Conservation (phyloP, 2,888 invertebrate species). For the Ganaspis brasiliensis region DNA sequence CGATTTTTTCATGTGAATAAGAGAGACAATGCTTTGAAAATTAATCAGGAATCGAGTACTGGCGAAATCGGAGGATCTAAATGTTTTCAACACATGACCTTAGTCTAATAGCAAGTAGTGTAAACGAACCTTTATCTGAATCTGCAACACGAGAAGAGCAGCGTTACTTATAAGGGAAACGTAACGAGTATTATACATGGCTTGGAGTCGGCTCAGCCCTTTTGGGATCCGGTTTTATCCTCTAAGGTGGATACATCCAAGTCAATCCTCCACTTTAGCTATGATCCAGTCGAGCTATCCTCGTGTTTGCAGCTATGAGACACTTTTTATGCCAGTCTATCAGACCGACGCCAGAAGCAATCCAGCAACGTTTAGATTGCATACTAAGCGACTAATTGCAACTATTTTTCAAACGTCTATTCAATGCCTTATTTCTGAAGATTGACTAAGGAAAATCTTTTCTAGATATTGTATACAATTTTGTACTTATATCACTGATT, state of each 20-base stretch:
- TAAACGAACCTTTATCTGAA: conserved; percentile 62
- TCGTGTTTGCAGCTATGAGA: conserved; percentile 25
- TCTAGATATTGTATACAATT: too few relatives aligned
- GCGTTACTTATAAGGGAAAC: conserved; percentile 61
- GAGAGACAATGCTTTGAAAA: conserved; percentile 20
- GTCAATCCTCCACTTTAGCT: conserved; percentile 26
- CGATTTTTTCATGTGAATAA: background rate
- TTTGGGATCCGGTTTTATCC: conserved; percentile 61
- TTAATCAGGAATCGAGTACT: conserved; percentile 47
- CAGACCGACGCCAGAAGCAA: conserved; percentile 37
- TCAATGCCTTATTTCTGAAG: too few relatives aligned
- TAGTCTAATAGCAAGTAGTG: conserved; percentile 49
- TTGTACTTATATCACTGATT: too few relatives aligned
- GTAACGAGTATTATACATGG: conserved; percentile 61
- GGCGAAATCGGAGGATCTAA: conserved; percentile 48
- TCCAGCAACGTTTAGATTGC: conserved; percentile 29
- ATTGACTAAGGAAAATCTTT: too few relatives aligned
- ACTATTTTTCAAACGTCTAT: background rate
- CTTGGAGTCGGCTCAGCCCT: conserved; percentile 53
- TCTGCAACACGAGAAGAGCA: conserved; percentile 54
- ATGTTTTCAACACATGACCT: conserved; percentile 48
- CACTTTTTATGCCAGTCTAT: conserved; percentile 30
- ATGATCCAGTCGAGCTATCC: conserved; percentile 2
- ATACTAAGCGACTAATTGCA: conserved; percentile 33
- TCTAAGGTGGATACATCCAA: conserved; percentile 54